These are phyloP conservation scores for Leptopilina syphax DNA, from an alignment of 2,888 invertebrate species.

Conservation along the genomic window DNA sequence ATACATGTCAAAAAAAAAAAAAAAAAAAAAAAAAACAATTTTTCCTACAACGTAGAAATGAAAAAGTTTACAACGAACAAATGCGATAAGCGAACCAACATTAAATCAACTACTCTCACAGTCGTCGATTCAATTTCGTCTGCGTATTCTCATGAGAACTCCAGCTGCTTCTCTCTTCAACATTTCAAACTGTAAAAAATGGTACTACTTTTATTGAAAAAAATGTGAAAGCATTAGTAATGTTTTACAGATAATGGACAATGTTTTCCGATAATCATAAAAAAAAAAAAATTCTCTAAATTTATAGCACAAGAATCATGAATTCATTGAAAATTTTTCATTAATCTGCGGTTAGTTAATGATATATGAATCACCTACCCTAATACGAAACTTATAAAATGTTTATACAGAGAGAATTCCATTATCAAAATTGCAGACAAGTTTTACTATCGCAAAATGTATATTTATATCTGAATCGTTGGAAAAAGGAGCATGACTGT, in stretches of 20 bases:
- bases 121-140: constrained; percentile 14
- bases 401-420: too few relatives aligned
- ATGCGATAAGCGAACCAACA: constrained; percentile 10
- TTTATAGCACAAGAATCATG: too few relatives aligned
- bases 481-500: too few relatives aligned
- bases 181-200: not conserved
- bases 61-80: constrained; percentile 10
- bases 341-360: too few relatives aligned
- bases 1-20: too few relatives aligned
- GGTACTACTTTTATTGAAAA: constrained; percentile 1
- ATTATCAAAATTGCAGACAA: too few relatives aligned
- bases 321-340: too few relatives aligned
- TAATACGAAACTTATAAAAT: too few relatives aligned
- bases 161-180: not conserved
- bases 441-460: too few relatives aligned
- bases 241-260: constrained; percentile 1
- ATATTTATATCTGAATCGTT: too few relatives aligned
- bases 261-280: not conserved
- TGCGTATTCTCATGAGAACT: constrained; percentile 29
- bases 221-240: not conserved
- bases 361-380: too few relatives aligned
- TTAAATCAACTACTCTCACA: constrained; percentile 17
- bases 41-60: not conserved
- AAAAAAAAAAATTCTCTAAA: not conserved
- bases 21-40: not conserved